A percentile compares a stretch with the other conserved stretches of the same genome.
Conservation (phyloP, 2,113 vertebrate species). For the Rhea americana region DNA sequence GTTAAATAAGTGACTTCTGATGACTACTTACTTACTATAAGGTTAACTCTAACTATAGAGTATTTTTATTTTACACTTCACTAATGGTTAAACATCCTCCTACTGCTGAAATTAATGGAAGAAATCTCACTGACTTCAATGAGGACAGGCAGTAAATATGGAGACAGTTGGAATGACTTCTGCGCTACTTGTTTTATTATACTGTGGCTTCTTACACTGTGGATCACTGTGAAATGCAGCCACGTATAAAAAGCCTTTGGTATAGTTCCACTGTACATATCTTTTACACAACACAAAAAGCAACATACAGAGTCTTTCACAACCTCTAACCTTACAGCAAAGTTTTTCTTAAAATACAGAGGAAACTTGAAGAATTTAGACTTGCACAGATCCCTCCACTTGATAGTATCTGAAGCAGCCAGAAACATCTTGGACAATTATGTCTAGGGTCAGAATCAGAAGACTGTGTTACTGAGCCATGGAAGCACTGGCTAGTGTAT, state of each 20-base stretch:
- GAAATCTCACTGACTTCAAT: not conserved
- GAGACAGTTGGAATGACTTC: not conserved
- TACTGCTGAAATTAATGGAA: not conserved
- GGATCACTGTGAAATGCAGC: not conserved
- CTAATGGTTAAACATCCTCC: not conserved
- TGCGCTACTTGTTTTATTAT: not conserved
- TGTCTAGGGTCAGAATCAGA: not conserved
- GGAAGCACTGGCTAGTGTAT: not conserved
- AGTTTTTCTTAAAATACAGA: not conserved
- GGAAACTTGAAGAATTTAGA: not conserved
- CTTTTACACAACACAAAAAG: not conserved
- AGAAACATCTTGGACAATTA: conserved; percentile 7
- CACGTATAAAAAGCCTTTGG: not conserved
- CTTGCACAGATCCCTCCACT: not conserved
- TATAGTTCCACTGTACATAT: not conserved
- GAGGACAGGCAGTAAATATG: not conserved
- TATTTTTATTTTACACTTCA: not conserved
- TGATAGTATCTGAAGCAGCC: not conserved
- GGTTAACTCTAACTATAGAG: not conserved
- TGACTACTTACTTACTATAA: not conserved
- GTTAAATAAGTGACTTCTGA: not conserved
- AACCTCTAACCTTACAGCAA: not conserved
- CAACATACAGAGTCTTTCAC: not conserved
- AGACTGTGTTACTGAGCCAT: conserved; percentile 6
- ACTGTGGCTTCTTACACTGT: not conserved